Percentiles rank a stretch among this genome's conserved stretches.
Conservation (phyloP, 37 sponge, comb jelly and placozoan genomes). For the Halisarca cf. caerulea region DNA sequence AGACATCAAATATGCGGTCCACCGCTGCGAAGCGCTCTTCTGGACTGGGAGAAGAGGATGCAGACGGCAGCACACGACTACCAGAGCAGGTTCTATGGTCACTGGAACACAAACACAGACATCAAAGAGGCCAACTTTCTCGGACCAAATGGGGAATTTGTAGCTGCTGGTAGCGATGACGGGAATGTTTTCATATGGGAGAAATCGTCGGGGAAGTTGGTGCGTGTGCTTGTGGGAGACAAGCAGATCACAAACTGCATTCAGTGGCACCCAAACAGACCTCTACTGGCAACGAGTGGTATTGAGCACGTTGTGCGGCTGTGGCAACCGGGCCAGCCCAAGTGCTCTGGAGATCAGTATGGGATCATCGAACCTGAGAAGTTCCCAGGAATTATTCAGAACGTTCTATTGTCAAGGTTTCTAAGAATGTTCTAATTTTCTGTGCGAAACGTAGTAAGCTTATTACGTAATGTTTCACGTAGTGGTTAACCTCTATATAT, state of each 20-base stretch:
- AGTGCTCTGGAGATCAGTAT: background rate
- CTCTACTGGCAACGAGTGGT: conserved; percentile 83
- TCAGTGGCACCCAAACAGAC: conserved; percentile 78
- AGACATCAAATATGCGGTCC: background rate
- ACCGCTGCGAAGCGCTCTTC: background rate
- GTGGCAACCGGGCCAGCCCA: conserved; percentile 71
- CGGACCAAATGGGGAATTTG: conserved; percentile 79
- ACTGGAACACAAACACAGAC: conserved; percentile 94
- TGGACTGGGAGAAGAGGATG: conserved; percentile 23
- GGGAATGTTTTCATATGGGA: conserved; percentile 93
- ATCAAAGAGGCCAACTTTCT: conserved; percentile 97
- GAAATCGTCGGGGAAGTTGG: conserved; percentile 61
- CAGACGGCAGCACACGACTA: conserved; percentile 61
- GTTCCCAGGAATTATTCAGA: conserved; percentile 30
- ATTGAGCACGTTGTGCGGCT: conserved; percentile 80
- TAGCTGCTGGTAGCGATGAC: conserved; percentile 96
- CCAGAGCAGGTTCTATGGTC: conserved; percentile 73
- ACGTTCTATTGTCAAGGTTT: conserved; percentile 62
- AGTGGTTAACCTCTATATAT: too few species aligned
- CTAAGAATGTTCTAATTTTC: too few species aligned
- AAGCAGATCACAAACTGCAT: conserved; percentile 85
- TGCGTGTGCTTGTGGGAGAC: conserved; percentile 76
- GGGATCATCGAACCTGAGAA: conserved; percentile 27
- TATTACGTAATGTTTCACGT: too few species aligned
- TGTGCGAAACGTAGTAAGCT: too few species aligned